Conservation (phyloP, 2,888 invertebrate genomes). For the Carabus problematicus region DNA sequence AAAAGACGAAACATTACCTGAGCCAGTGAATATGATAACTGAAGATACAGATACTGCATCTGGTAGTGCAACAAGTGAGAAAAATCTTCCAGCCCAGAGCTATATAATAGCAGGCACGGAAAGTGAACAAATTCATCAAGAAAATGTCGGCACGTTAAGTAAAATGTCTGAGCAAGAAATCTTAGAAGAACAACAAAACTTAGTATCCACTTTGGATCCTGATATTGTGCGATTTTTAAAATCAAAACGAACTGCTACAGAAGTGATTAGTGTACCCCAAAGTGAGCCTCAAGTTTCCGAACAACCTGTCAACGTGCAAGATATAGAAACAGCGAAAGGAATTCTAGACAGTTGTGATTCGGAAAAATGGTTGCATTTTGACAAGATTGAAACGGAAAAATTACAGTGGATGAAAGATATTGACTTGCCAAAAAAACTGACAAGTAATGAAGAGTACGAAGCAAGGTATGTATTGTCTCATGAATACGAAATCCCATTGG, state of each 20-base stretch:
- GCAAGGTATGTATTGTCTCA: conserved; percentile 61
- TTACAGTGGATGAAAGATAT: conserved; percentile 84
- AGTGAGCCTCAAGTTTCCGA: conserved; percentile 49
- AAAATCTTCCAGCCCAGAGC: conserved; percentile 55
- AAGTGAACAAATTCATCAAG: conserved; percentile 71
- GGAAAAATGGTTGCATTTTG: conserved; percentile 84
- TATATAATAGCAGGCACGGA: conserved; percentile 62
- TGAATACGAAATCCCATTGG: not conserved
- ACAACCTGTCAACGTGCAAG: conserved; percentile 51
- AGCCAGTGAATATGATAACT: conserved; percentile 48
- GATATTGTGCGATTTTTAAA: conserved; percentile 71
- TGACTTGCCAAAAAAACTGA: conserved; percentile 65
- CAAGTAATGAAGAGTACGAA: conserved; percentile 71
- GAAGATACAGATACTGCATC: conserved; percentile 50
- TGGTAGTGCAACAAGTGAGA: conserved; percentile 49
- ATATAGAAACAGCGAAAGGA: conserved; percentile 63
- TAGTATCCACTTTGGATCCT: conserved; percentile 71
- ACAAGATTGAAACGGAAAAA: conserved; percentile 85
- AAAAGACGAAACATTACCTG: conserved; percentile 47
- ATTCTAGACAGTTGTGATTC: conserved; percentile 66
- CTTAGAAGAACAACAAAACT: conserved; percentile 71
- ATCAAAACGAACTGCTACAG: conserved; percentile 58
- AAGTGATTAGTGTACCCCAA: conserved; percentile 54
- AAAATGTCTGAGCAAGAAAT: conserved; percentile 79
- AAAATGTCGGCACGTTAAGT: conserved; percentile 72